phyloP scores from a whole-genome alignment of 2,113 vertebrate species.

The Rousettus leschenaultii region DNA sequence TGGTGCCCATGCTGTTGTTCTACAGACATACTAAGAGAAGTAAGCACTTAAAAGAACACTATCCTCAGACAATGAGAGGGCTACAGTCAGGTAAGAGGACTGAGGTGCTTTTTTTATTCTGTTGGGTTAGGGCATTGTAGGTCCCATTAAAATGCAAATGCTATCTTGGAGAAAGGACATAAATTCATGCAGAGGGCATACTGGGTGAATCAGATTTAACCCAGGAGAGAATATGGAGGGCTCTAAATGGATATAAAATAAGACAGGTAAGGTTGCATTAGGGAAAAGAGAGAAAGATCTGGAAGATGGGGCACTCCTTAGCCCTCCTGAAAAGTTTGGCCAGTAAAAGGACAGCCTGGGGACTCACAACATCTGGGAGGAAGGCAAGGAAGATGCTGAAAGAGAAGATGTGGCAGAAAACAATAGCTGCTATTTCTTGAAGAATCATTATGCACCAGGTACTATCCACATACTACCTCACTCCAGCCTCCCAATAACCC shows the following conservation, averaged over 20 bases:
- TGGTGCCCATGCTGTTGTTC: not conserved
- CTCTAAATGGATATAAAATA: not conserved
- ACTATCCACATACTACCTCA: not conserved
- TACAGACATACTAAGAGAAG: not conserved
- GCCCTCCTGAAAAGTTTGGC: not conserved
- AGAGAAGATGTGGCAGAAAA: not conserved
- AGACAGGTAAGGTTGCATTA: not conserved
- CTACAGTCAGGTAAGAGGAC: not conserved
- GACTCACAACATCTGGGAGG: not conserved
- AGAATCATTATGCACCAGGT: not conserved
- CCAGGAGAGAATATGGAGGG: not conserved
- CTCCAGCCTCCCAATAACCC: not conserved
- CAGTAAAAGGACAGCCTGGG: not conserved
- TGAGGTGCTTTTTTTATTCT: constrained; percentile 11
- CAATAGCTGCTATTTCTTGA: not conserved
- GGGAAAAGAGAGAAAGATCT: not conserved
- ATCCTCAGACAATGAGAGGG: not conserved
- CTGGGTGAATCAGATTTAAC: not conserved
- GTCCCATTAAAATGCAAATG: not conserved
- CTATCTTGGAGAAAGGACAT: not conserved
- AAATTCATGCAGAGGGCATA: constrained; percentile 15
- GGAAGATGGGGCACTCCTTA: not conserved
- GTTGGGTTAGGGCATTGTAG: not conserved
- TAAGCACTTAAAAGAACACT: not conserved
- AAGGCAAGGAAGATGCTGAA: not conserved